These are phyloP conservation scores for Furnarius figulus DNA, from an alignment of 2,113 vertebrate species.

Conservation along the genomic window DNA sequence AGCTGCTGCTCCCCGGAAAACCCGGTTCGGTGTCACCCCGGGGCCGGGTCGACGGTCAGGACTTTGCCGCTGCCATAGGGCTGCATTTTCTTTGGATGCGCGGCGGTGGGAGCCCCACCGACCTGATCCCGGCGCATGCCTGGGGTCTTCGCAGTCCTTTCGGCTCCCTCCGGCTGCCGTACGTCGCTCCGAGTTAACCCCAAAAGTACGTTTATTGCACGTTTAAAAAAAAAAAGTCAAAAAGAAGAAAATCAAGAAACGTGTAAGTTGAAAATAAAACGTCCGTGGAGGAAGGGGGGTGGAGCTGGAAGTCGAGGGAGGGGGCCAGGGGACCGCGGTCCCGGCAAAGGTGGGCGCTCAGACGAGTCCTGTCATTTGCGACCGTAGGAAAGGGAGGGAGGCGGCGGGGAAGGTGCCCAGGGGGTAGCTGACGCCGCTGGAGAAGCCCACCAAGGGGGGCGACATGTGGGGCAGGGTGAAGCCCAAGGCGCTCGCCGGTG, in stretches of 20 bases:
- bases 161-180: background rate
- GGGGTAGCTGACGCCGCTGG: slow-evolving; percentile 81
- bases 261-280: slow-evolving; percentile 23
- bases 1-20: background rate
- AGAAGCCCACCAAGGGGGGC: slow-evolving; percentile 78
- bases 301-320: background rate
- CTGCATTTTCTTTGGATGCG: slow-evolving; percentile 45
- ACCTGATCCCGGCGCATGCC: background rate
- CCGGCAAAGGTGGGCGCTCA: slow-evolving; percentile 63
- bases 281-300: background rate
- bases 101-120: background rate
- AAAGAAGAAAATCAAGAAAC: slow-evolving; percentile 12
- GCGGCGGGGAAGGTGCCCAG: slow-evolving; percentile 82
- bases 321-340: background rate
- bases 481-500: slow-evolving; percentile 62
- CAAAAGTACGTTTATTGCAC: slow-evolving; percentile 65
- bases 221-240: background rate
- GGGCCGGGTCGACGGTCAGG: background rate
- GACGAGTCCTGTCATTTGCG: slow-evolving; percentile 90
- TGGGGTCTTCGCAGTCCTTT: background rate
- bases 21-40: background rate
- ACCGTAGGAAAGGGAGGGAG: slow-evolving; percentile 84
- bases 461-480: slow-evolving; percentile 81
- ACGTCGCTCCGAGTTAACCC: slow-evolving; percentile 5
- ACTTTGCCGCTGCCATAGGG: background rate